Conservation (phyloP, 2,797 vertebrate genomes). For the Otolemur crassicaudatus region DNA sequence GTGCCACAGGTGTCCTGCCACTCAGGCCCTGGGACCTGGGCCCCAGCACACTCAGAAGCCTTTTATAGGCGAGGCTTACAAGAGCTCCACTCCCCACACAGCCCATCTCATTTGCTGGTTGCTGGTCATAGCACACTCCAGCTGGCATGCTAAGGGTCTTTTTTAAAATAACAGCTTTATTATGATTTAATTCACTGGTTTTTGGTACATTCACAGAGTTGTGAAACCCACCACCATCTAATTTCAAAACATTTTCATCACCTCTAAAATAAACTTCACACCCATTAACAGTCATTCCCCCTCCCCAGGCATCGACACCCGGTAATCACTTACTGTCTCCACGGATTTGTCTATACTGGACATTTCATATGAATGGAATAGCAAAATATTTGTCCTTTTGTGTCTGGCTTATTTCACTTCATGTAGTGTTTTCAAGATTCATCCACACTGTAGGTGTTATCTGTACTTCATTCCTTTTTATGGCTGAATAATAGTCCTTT, state of each 20-base stretch:
- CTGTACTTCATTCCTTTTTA: neutral
- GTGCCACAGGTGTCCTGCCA: neutral
- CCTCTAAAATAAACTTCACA: neutral
- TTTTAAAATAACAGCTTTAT: slow-evolving; percentile 33
- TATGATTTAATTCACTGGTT: slow-evolving; percentile 57
- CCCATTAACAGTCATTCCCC: neutral
- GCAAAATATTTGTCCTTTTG: neutral
- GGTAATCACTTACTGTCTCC: neutral
- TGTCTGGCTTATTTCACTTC: neutral
- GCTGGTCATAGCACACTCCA: slow-evolving; percentile 27
- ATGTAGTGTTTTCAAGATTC: neutral
- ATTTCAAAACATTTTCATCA: slow-evolving; percentile 52
- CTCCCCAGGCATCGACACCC: neutral
- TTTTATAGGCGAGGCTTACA: slow-evolving; percentile 14
- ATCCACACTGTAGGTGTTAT: neutral
- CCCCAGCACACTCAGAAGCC: neutral
- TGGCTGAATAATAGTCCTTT: neutral
- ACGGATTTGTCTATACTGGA: neutral
- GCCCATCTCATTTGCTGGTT: neutral
- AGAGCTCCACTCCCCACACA: neutral
- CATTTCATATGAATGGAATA: slow-evolving; percentile 10
- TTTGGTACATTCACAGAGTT: slow-evolving; percentile 22
- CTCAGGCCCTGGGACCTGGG: too few relatives aligned
- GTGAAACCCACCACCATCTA: neutral
- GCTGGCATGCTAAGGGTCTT: slow-evolving; percentile 37